Evolutionary conservation across 2,113 vertebrate species (phyloP), one percentile per base, ranked within the genome.

Genomic region (Calypte anna): DNA sequence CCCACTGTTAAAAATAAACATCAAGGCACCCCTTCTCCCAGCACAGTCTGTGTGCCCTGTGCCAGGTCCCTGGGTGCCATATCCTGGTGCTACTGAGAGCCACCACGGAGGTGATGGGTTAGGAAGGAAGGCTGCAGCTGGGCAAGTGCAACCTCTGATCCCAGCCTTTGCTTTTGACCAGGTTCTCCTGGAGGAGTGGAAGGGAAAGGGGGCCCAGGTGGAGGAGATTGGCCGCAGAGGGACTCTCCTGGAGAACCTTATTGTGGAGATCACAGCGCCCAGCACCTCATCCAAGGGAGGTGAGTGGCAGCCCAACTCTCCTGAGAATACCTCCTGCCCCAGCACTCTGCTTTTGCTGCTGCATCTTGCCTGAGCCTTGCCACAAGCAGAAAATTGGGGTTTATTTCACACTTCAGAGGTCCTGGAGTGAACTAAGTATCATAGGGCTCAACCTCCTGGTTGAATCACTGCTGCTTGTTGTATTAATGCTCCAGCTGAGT

Each of bases 191-290:
- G 97, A 96, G 50, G 98, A 99, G 85, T 99, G 99, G 99, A 96
- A 98, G 87, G 98, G 96, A 8, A 98, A 98, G 63, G 97, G 97
- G 30, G 77, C 94, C 20, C 97, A 98, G 31, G 98, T 99, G 61
- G 98, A 99, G 95, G 98, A 99, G 77, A 98, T 99, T 40, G 98
- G 98, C 89, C 97, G 95, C 94, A 98, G 97, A 43, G 98, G 99
- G 78, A 98, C 98, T 1, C 98, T 99, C 94, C 97, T 99, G 94
- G 99, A 99, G 98, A 98, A 97, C 53, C 96, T 98, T 64, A 99
- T 99, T n/a, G 96, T 99, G 92, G 98, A 98, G 90, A 98, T 99
- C 24, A 99, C 99, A 0, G 98, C 99, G 22, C 98, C 99, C 10
- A 97, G 98, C 86, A 97, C 95, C 93, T 98, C 99, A 10, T 93